These are phyloP conservation scores for Brienomyrus longianalis DNA, from an alignment of 2,113 vertebrate genomes.

Conservation along the genomic window DNA sequence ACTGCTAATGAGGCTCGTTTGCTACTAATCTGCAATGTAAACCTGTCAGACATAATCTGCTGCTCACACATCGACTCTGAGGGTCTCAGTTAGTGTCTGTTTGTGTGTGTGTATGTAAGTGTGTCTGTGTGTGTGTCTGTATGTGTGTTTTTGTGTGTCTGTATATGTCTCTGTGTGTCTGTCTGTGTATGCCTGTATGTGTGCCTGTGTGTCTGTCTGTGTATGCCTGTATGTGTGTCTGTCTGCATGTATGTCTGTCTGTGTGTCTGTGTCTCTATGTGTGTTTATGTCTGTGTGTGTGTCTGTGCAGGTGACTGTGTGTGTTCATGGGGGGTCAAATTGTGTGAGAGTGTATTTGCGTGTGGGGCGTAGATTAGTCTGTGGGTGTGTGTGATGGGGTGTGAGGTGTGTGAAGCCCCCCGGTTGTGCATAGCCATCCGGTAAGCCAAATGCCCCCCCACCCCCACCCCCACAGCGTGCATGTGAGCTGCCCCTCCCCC, in stretches of 20 bases:
- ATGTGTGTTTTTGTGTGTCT: background rate
- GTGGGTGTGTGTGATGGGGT: background rate
- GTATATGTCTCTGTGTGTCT: background rate
- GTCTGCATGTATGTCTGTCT: background rate
- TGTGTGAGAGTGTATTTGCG: background rate
- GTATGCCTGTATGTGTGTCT: background rate
- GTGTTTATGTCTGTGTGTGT: background rate
- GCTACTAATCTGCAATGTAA: constrained; percentile 43
- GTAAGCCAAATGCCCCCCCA: background rate
- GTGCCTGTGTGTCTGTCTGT: background rate
- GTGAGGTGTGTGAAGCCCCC: background rate
- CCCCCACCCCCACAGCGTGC: background rate
- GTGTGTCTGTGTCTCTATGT: background rate
- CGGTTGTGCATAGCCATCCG: background rate
- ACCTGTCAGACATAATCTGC: constrained; percentile 26
- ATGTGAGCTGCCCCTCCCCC: background rate
- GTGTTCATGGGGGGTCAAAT: background rate
- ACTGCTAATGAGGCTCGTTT: constrained; percentile 47
- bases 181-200: background rate
- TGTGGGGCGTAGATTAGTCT: background rate
- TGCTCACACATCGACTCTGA: constrained; percentile 32
- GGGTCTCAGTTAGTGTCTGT: background rate
- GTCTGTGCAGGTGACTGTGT: background rate
- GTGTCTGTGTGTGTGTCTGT: background rate
- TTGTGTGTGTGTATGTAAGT: background rate